A percentile compares a stretch with the other conserved stretches of the same genome.
phyloP scores from a whole-genome alignment of 2,113 vertebrate genomes.

The Gopherus evgoodei region DNA sequence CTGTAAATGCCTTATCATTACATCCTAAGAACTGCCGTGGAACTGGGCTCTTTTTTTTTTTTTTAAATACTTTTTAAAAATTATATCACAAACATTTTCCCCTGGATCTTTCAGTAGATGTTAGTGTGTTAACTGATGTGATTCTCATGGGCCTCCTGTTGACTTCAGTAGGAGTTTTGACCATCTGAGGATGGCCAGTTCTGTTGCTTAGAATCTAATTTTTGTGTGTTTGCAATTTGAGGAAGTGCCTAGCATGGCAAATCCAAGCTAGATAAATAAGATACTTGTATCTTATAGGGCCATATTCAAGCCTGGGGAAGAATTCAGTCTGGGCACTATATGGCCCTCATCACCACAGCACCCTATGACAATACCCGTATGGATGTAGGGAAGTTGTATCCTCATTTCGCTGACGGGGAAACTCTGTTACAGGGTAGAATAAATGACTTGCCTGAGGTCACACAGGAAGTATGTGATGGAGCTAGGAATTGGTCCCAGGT shows the following conservation, averaged over 20 bases:
- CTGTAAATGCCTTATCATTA: background rate
- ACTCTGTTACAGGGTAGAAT: background rate
- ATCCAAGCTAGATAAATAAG: background rate
- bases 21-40: background rate
- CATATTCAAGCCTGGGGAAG: background rate
- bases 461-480: background rate
- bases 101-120: background rate
- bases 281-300: background rate
- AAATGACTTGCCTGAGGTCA: background rate
- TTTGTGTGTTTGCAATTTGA: background rate
- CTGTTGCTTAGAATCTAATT: background rate
- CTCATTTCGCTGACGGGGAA: background rate
- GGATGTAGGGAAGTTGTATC: background rate
- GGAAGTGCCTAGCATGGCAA: background rate
- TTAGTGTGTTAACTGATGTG: background rate
- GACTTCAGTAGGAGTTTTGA: background rate
- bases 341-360: background rate
- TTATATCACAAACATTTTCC: background rate
- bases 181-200: fast-evolving
- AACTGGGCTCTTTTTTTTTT: background rate
- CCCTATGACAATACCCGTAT: background rate
- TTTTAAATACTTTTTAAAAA: background rate
- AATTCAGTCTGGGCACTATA: background rate
- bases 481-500: background rate
- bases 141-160: background rate